Base-by-base conservation (phyloP, 2,113 vertebrate genomes). In the Donacobius atricapilla region DNA sequence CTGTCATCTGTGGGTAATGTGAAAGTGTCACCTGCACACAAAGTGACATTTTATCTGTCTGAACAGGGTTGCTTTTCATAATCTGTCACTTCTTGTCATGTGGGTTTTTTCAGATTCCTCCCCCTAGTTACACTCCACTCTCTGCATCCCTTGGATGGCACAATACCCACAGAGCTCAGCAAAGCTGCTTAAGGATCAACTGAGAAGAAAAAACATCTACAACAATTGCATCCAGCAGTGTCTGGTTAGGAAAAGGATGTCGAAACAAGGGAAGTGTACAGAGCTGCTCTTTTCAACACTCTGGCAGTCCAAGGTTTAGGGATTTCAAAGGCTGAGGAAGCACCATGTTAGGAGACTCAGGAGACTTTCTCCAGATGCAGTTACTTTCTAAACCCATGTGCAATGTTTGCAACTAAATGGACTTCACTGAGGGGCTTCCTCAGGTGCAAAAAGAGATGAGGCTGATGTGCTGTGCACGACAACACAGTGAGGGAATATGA, bases 41-140 rank as follows among this genome's bases (percentile, higher is more conserved):
- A 28, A 69, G 81, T 76, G 92, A 88, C 66, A 61, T 91, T 94
- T 95, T 31, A 28, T 30, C 48, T 37, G 22, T n/a, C 45, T 57
- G 63, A 76, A 37, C 40, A 48, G 31, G 35, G 33, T 8, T 57
- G 16, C 22, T 92, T 87, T 53, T 61, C 70, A 70, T 82, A 47
- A 60, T 12, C 78, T 94, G 61, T 53, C 75, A 39, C n/a, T 87
- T 89, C 71, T 48, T 35, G 10, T 45, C 5, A 1, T 40, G 50
- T 37, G 76, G 50, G 51, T 47, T 79, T 78, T 71, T 57, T 53
- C 61, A 56, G 27, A 60, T 81, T 40, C 16, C 37, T 5, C 5
- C 11, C 9, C 22, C 3, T 0, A 40, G 48, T 1, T 64, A 37
- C 18, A 9, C 53, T 50, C 47, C 35, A 1, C 12, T 84, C 47